phyloP scores from a whole-genome alignment of 2,797 vertebrate genomes.

The Gymnopithys bicolor region DNA sequence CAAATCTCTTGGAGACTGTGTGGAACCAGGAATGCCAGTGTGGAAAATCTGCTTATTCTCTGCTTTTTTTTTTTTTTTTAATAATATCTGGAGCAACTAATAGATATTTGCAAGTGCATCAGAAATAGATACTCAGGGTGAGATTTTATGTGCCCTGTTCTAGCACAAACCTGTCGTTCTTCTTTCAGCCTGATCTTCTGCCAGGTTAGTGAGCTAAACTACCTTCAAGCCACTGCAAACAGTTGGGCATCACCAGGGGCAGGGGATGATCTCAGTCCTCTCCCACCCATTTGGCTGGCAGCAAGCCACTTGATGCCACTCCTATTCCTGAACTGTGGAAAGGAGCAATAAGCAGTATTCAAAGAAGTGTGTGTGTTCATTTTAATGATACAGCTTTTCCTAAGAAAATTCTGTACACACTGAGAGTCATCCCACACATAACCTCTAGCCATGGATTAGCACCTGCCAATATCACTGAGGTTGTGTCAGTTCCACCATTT shows the following conservation, averaged over 20 bases:
- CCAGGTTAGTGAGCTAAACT: neutral
- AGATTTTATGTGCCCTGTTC: neutral
- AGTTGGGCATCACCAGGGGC: neutral
- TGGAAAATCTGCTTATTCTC: neutral
- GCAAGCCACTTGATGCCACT: neutral
- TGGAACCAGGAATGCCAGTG: neutral
- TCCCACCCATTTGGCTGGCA: neutral
- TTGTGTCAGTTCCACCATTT: neutral
- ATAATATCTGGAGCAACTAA: neutral
- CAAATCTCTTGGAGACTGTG: neutral
- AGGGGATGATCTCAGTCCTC: neutral
- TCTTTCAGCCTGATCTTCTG: neutral
- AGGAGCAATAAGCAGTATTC: neutral
- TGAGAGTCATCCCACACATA: neutral
- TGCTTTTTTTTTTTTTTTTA: neutral
- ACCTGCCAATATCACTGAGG: neutral
- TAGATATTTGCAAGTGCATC: neutral
- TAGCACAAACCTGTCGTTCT: neutral
- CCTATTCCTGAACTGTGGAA: neutral
- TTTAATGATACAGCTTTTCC: neutral
- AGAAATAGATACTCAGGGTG: neutral
- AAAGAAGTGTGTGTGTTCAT: neutral
- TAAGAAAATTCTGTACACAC: neutral
- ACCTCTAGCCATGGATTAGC: neutral
- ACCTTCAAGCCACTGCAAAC: neutral